Evolutionary conservation across 2,113 vertebrate species (phyloP).

Genomic region (Micromys minutus): DNA sequence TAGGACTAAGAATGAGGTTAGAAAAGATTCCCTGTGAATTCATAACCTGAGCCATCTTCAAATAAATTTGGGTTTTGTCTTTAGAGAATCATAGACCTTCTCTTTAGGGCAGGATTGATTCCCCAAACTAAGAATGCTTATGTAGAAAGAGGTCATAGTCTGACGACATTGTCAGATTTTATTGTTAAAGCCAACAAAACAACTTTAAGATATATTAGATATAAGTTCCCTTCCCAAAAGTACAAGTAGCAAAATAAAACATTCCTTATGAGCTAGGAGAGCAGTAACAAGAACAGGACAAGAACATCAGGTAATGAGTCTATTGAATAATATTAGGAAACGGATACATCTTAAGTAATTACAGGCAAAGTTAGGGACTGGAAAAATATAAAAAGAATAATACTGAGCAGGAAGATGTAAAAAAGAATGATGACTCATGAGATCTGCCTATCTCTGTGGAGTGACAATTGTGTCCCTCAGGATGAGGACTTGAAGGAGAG

Average conservation of each 20-base stretch:
- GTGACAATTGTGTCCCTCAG: background rate
- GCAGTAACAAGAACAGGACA: background rate
- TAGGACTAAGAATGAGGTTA: background rate
- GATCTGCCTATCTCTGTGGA: background rate
- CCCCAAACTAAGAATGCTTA: background rate
- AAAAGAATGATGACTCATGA: background rate
- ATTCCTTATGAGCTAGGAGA: background rate
- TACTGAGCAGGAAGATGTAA: background rate
- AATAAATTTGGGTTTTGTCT: background rate
- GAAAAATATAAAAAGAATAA: background rate
- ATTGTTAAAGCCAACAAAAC: background rate
- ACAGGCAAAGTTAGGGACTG: background rate
- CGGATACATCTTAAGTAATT: background rate
- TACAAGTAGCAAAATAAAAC: slow-evolving; percentile 29
- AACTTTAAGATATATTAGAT: background rate
- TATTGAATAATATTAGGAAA: background rate
- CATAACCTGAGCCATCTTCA: background rate
- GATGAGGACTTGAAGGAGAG: background rate
- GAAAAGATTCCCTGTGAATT: background rate
- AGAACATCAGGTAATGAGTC: background rate
- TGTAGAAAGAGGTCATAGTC: background rate
- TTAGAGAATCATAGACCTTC: background rate
- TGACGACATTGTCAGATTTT: background rate
- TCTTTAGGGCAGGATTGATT: background rate
- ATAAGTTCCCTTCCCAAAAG: background rate